A percentile compares a stretch with the other conserved stretches of the same genome.
Evolutionary conservation across 1,140 invertebrate species (phyloP).

Genomic region (Hetaerina americana): DNA sequence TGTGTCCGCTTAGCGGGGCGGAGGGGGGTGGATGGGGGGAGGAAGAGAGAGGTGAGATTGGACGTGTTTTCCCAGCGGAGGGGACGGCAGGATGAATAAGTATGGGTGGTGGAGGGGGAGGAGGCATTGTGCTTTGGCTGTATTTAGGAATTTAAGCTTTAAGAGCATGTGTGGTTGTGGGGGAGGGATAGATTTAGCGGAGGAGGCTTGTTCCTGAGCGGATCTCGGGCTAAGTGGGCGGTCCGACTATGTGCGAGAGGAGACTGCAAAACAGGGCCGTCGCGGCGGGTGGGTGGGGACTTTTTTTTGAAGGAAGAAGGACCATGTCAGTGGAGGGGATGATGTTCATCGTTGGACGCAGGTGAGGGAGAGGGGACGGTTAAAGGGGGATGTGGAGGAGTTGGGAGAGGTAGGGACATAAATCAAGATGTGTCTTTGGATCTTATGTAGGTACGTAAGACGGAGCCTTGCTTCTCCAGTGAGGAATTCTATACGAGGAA

Average conservation of each 20-base stretch:
- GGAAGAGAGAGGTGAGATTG: background rate
- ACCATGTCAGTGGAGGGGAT: too few relatives aligned
- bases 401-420: background rate
- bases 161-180: background rate
- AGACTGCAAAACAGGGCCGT: background rate
- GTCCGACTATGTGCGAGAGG: background rate
- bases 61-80: too few relatives aligned
- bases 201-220: too few relatives aligned
- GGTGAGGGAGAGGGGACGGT: background rate
- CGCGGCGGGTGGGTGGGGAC: background rate
- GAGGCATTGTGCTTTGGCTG: too few relatives aligned
- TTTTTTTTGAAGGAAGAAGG: too few relatives aligned
- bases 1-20: too few relatives aligned
- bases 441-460: background rate
- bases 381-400: background rate
- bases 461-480: background rate
- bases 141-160: too few relatives aligned
- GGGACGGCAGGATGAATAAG: too few relatives aligned
- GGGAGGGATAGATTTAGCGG: too few relatives aligned
- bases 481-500: background rate
- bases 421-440: background rate
- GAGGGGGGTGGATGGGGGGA: background rate
- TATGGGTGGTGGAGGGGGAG: too few relatives aligned
- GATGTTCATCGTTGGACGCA: too few relatives aligned
- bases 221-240: background rate